These are phyloP conservation scores for Cepaea hortensis DNA, from an alignment of 2,888 invertebrate genomes.

Conservation along the genomic window DNA sequence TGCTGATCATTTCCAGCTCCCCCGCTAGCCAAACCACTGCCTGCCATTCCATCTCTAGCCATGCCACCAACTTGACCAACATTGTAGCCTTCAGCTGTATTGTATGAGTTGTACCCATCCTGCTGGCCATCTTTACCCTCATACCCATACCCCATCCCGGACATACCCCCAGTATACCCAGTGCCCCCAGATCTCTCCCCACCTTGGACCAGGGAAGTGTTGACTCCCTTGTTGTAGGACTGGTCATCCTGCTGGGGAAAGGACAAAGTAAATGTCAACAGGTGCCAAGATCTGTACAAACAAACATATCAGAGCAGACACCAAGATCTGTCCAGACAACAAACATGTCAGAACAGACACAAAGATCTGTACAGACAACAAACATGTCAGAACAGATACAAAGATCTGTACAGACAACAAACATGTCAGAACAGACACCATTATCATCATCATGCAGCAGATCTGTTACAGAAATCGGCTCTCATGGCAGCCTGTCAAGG, in stretches of 20 bases:
- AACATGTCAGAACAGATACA: too few relatives aligned
- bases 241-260: conserved; percentile 41
- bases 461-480: too few relatives aligned
- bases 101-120: conserved; percentile 34
- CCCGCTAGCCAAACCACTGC: background rate
- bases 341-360: too few relatives aligned
- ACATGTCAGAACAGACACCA: too few relatives aligned
- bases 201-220: conserved; percentile 36
- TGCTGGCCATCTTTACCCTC: conserved; percentile 23
- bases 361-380: too few relatives aligned
- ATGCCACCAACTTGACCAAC: conserved; percentile 1
- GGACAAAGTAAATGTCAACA: background rate
- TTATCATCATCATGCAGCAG: too few relatives aligned
- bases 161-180: conserved; percentile 33
- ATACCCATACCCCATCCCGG: conserved; percentile 23
- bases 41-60: background rate
- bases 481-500: too few relatives aligned
- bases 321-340: too few relatives aligned
- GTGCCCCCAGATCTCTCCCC: conserved; percentile 19
- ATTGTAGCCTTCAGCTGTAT: background rate
- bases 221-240: conserved; percentile 28
- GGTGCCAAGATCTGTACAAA: too few relatives aligned
- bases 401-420: too few relatives aligned
- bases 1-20: too few relatives aligned
- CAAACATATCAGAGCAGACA: too few relatives aligned